Evolutionary conservation across 2,113 vertebrate species (phyloP), one percentile per base, ranked within the genome.

Genomic region (Peucedramus taeniatus): DNA sequence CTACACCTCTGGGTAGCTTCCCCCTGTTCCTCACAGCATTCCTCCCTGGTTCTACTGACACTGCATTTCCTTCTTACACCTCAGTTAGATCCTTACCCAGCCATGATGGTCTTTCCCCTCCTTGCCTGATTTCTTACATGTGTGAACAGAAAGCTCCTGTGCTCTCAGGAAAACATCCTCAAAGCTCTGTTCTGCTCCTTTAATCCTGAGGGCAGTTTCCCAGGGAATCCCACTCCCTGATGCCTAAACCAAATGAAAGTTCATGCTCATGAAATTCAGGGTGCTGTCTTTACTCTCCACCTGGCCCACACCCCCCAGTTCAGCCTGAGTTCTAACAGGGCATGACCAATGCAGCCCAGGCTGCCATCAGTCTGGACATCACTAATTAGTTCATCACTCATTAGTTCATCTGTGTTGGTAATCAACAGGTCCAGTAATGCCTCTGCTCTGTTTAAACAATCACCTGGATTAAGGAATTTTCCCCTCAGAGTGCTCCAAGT

Each of bases 81-180:
- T 37, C 11, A 54, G 40, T 35, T 69, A 69, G 22, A 45, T 11
- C 9, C 47, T 42, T 42, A 35, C 11, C 23, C 24, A 82, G 44
- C 24, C 15, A 20, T 3, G 7, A 4, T 47, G 18, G 11, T 35
- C 19, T 74, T 75, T 53, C 35, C 20, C 14, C 45, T 63, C 44
- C 28, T 69, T 31, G 26, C 26, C 28, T 56, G 7, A 68, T 40
- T 47, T 65, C 51, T 42, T 11, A 47, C 11, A 47, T 0, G 0
- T 3, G 9, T 18, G 13, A 88, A 63, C 10, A 2, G 7, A 53
- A 7, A 72, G 57, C 7, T 61, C 57, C 19, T 63, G 20, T 3
- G 3, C 35, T 28, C 13, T 9, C 47, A 39, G 21, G 13, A 72
- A 35, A 85, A 49, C 1, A 9, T 35, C 28, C 49, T 77, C 54